Conservation (phyloP, 2,888 invertebrate species). For the Diaprepes abbreviatus region DNA sequence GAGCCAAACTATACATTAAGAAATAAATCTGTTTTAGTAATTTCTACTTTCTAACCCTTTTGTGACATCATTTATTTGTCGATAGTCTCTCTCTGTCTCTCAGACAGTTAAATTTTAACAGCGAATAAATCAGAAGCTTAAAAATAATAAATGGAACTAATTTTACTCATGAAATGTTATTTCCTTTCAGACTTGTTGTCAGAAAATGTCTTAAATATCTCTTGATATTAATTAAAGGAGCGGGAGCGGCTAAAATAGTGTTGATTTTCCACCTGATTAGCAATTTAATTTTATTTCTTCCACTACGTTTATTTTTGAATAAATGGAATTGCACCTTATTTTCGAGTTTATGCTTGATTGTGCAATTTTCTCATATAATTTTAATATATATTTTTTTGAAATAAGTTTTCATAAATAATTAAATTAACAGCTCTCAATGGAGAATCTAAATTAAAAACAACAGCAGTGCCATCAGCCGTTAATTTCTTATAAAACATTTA, state of each 20-base stretch:
- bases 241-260: background rate
- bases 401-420: too few species aligned
- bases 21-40: too few species aligned
- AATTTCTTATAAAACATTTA: too few species aligned
- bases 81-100: too few species aligned
- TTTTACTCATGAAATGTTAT: background rate
- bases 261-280: background rate
- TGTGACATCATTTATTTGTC: too few species aligned
- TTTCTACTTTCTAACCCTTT: too few species aligned
- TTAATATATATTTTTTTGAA: too few species aligned
- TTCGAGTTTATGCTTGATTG: background rate
- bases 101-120: background rate
- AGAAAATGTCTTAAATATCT: background rate
- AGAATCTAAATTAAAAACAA: too few species aligned
- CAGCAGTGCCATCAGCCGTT: too few species aligned
- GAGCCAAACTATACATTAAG: too few species aligned
- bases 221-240: background rate
- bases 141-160: conserved; percentile 1
- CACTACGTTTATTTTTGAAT: background rate
- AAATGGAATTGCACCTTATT: background rate
- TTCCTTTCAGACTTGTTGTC: background rate
- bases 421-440: too few species aligned
- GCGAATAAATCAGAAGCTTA: background rate
- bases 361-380: background rate
- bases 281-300: conserved; percentile 10